These are phyloP conservation scores for Tautogolabrus adspersus DNA, from an alignment of 2,113 vertebrate genomes.

Conservation along the genomic window DNA sequence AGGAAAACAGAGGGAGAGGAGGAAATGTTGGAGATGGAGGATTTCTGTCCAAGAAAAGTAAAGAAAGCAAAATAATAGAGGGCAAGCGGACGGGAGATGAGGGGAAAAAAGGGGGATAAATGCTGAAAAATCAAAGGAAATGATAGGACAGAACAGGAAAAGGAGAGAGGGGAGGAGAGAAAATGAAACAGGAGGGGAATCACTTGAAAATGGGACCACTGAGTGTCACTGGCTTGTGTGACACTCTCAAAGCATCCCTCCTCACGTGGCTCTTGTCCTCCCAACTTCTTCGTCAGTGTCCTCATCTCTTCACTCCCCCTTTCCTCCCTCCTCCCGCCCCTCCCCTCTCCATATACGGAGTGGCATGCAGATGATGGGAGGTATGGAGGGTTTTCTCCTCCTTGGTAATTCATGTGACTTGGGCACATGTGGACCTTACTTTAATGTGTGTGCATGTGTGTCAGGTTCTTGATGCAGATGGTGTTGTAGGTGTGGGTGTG, in stretches of 20 bases:
- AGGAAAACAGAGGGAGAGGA: neutral
- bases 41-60: neutral
- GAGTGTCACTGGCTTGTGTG: slow-evolving; percentile 7
- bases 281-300: neutral
- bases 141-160: too few species aligned
- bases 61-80: too few species aligned
- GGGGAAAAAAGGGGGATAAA: too few species aligned
- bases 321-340: slow-evolving; percentile 6
- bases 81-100: too few species aligned
- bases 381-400: slow-evolving; percentile 35
- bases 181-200: neutral
- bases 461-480: slow-evolving; percentile 48
- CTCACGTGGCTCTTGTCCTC: slow-evolving; percentile 37
- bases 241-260: slow-evolving; percentile 32
- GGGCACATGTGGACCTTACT: slow-evolving; percentile 25
- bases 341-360: neutral
- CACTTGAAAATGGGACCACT: slow-evolving; percentile 4
- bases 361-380: slow-evolving; percentile 37
- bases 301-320: neutral
- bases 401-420: slow-evolving; percentile 25
- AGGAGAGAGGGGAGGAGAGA: neutral
- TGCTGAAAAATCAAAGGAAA: too few species aligned
- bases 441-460: slow-evolving; percentile 11
- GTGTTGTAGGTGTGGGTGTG: slow-evolving; percentile 27
- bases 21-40: too few species aligned